Percentiles rank a stretch among this genome's conserved stretches.
phyloP scores from a whole-genome alignment of 2,113 vertebrate species.

The Macaca nemestrina region DNA sequence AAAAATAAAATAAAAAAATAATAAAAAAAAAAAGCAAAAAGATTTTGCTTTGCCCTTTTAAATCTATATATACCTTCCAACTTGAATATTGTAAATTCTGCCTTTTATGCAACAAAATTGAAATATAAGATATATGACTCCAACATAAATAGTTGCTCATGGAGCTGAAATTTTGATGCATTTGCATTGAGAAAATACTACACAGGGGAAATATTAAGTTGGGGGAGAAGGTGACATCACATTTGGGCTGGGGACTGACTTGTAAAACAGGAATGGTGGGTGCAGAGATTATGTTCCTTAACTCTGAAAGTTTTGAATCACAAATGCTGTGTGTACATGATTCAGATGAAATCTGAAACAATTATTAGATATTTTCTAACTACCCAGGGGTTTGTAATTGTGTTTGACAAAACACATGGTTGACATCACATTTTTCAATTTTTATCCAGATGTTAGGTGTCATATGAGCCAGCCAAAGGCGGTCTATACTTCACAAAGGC shows the following conservation, averaged over 20 bases:
- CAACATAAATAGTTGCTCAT: not conserved
- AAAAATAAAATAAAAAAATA: slow-evolving; percentile 51
- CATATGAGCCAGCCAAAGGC: slow-evolving; percentile 64
- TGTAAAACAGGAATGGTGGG: slow-evolving; percentile 54
- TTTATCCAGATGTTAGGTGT: slow-evolving; percentile 77
- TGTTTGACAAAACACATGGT: slow-evolving; percentile 77
- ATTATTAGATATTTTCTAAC: slow-evolving; percentile 79
- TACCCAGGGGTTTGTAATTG: slow-evolving; percentile 75
- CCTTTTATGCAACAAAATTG: not conserved
- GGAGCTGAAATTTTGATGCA: slow-evolving; percentile 54
- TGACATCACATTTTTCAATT: slow-evolving; percentile 77
- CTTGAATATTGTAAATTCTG: not conserved
- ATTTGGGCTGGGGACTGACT: slow-evolving; percentile 41
- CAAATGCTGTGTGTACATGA: slow-evolving; percentile 41
- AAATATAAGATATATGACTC: slow-evolving; percentile 36
- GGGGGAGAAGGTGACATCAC: slow-evolving; percentile 27
- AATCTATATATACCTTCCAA: not conserved
- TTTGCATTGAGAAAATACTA: slow-evolving; percentile 50
- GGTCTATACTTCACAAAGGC: slow-evolving; percentile 65
- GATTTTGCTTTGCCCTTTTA: not conserved
- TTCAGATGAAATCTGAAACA: slow-evolving; percentile 75
- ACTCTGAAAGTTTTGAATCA: slow-evolving; percentile 51
- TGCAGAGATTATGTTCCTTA: slow-evolving; percentile 59
- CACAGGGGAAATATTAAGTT: slow-evolving; percentile 25
- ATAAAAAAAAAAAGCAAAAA: slow-evolving; percentile 24